A percentile compares a stretch with the other conserved stretches of the same genome.
phyloP scores from a whole-genome alignment of 2,888 invertebrate species.

The Micropterix aruncella region DNA sequence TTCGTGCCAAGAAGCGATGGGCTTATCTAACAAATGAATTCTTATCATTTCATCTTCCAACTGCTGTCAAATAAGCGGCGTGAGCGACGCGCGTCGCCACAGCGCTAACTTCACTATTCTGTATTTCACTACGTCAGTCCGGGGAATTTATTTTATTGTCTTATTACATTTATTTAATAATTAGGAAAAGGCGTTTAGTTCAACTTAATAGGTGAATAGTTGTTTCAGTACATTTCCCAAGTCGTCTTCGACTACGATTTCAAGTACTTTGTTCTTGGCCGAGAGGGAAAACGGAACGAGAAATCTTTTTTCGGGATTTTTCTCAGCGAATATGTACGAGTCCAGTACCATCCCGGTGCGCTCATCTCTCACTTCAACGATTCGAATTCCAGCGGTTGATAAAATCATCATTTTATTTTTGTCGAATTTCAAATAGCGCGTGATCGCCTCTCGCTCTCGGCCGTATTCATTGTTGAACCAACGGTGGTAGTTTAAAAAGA shows the following conservation, averaged over 20 bases:
- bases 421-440: conserved; percentile 36
- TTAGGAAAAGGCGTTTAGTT: too few species aligned
- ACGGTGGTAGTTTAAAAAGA: conserved; percentile 50
- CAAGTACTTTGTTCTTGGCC: conserved; percentile 32
- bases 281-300: conserved; percentile 38
- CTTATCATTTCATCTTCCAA: too few species aligned
- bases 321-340: conserved; percentile 47
- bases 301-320: conserved; percentile 41
- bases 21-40: too few species aligned
- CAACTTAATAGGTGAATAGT: conserved; percentile 40
- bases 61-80: too few species aligned
- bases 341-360: conserved; percentile 44
- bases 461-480: conserved; percentile 41
- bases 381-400: conserved; percentile 47
- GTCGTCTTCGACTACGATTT: conserved; percentile 53
- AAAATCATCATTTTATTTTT: conserved; percentile 44
- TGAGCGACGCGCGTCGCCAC: too few species aligned
- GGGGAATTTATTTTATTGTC: too few species aligned
- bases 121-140: too few species aligned
- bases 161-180: too few species aligned
- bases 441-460: conserved; percentile 37
- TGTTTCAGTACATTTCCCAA: conserved; percentile 53
- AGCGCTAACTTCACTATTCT: too few species aligned
- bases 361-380: conserved; percentile 49
- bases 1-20: too few species aligned